Base-by-base conservation (phyloP, 2,888 invertebrate genomes). In the Eupeodes latifasciatus region DNA sequence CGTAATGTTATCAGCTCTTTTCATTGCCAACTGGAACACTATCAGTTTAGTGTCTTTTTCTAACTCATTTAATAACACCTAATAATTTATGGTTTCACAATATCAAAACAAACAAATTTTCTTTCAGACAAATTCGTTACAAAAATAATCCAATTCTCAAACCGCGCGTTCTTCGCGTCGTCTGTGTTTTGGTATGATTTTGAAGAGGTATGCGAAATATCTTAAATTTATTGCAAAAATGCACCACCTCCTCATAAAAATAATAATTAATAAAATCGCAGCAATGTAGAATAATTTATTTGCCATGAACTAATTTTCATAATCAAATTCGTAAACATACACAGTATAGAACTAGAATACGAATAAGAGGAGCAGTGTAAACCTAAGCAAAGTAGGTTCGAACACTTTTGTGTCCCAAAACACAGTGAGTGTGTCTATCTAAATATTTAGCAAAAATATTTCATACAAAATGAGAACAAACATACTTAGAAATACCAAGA, bases 221-320 rank as follows among this genome's bases (percentile, higher is more conserved):
- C n/a, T 27, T 34, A 12, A 57, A 59, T 57, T 72, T 72, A 72
- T 72, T 72, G 59, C 57, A 47, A 47, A 47, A 59, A 55, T 71
- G 71, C 71, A 40, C 36, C 59, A 11, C 40, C 40, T 27, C 40
- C n/a, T 2, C 40, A 5, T n/a, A n/a, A n/a, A 3, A 10, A 55
- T 19, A 19, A 47, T 11, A 27, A 49, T 11, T 57, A 57, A n/a
- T 27, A 16, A 44, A 34, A 59, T 10, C 19, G 40, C 6, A 9
- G 6, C 19, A 6, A 72, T 47, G 16, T 62, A 72, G n/a, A 27
- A 66, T 66, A 66, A 66, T 74, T 71, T 53, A 79, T 64, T 79
- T 69, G 79, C 64, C 69, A 59, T 79, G 83, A 83, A 71, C 86
- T 82, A 86, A 83, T 86, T 86, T 86, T 79, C 82, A 83, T 83